phyloP scores from a whole-genome alignment of 2,113 vertebrate genomes.

The Pseudonaja textilis region DNA sequence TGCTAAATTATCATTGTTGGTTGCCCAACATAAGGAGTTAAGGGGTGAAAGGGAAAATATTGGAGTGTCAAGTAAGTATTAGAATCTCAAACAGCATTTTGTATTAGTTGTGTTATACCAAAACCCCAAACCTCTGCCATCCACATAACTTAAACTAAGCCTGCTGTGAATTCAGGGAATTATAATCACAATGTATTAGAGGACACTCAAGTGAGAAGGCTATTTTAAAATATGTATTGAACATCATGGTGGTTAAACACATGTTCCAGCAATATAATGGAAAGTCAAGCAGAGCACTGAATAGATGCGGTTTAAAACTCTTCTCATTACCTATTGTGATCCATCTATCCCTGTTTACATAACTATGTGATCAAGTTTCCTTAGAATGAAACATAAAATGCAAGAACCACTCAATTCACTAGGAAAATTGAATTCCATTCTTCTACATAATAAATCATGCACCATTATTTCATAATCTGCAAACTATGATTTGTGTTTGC shows the following conservation, averaged over 20 bases:
- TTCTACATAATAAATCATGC: neutral
- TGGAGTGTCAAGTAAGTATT: slow-evolving; percentile 60
- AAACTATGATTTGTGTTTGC: neutral
- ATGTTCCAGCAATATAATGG: neutral
- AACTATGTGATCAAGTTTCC: neutral
- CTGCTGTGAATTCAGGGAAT: neutral
- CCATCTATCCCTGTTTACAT: neutral
- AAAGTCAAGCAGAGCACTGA: neutral
- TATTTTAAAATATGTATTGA: neutral
- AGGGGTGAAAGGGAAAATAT: slow-evolving; percentile 44
- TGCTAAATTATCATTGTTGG: slow-evolving; percentile 6
- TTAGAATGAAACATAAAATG: neutral
- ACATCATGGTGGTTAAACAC: neutral
- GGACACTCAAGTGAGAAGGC: neutral
- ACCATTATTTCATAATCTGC: neutral
- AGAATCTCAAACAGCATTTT: slow-evolving; percentile 18
- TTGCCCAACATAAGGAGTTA: slow-evolving; percentile 35
- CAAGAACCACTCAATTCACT: neutral
- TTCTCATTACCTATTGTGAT: neutral
- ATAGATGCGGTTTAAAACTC: neutral
- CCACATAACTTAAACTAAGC: neutral
- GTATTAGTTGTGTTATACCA: neutral
- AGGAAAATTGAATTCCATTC: neutral
- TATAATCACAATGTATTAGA: neutral
- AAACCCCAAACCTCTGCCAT: neutral